Evolutionary conservation across 2,888 invertebrate genomes (phyloP), one percentile per base, ranked within the genome.

Genomic region (Glaucopsyche alexis): DNA sequence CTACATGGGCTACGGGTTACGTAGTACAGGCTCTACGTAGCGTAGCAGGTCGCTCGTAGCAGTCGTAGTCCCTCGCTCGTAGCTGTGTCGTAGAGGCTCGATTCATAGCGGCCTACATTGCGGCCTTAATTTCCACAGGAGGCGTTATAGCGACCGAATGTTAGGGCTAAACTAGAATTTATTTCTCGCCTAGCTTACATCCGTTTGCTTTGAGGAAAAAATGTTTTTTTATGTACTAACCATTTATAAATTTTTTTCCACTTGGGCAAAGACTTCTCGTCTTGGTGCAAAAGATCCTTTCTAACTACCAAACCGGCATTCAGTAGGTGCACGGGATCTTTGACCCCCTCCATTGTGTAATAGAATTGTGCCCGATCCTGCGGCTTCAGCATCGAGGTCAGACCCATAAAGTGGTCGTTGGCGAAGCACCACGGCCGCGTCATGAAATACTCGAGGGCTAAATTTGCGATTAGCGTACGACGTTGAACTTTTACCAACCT

Each of bases 401-500:
- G 66, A 9, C 16, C 13, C 16, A 16, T 42, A 9, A 66, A 66
- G 42, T 42, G 42, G 40, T 66, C 66, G 16, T 66, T 66, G 40
- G 40, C 42, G 42, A 66, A 66, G 9, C 19, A 40, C 66, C 66
- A 66, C 42, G 40, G 4, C 4, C 42, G 42, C 9, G 42, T 42
- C 42, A 66, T 42, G 16, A 66, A 66, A 2, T 42, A 42, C 5
- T 40, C 66, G 7, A 66, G 42, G n/a, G 66, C 40, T 5, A 66
- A 42, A 38, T 42, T 66, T 14, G 66, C 42, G 11, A 42, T 42
- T 4, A 42, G 16, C 16, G 11, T 2, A 4, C 42, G 40, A 16
- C 66, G 66, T 42, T 66, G 66, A n/a, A 66, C 42, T 42, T 66
- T 66, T 13, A 66, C 7, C 38, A 66, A 66, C 40, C 66, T 66